Conservation (phyloP, 1,140 invertebrate species). For the Papilio aristodemus region DNA sequence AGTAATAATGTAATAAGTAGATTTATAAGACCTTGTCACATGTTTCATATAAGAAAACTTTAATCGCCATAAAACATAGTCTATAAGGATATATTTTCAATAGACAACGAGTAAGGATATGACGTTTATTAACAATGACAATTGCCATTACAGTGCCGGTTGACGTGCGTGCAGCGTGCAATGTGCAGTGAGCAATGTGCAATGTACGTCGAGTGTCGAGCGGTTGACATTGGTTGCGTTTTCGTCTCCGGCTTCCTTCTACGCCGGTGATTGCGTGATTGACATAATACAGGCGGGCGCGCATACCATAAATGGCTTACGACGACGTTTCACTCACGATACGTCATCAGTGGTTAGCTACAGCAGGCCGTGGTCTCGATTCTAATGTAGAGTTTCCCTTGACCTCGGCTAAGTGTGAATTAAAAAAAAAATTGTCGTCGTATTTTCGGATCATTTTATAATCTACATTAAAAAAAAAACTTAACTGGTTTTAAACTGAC, state of each 20-base stretch:
- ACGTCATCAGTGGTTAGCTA: slow-evolving; percentile 36
- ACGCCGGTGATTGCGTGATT: slow-evolving; percentile 48
- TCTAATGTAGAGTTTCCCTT: slow-evolving; percentile 15
- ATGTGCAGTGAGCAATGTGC: slow-evolving; percentile 19
- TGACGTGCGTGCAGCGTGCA: slow-evolving; percentile 52
- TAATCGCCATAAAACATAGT: slow-evolving; percentile 1
- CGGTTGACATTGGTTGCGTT: slow-evolving; percentile 64
- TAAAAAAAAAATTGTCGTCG: neutral
- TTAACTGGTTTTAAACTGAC: neutral
- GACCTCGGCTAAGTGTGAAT: slow-evolving; percentile 6
- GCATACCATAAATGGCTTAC: slow-evolving; percentile 37
- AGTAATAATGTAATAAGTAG: no score
- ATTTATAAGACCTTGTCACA: no score
- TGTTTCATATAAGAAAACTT: neutral
- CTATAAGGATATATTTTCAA: slow-evolving; percentile 26
- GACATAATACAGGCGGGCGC: slow-evolving; percentile 47
- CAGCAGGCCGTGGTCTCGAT: neutral
- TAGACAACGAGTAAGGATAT: slow-evolving; percentile 36
- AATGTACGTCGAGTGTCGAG: slow-evolving; percentile 34
- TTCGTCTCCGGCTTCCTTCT: slow-evolving; percentile 59
- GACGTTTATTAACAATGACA: slow-evolving; percentile 35
- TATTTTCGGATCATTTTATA: neutral
- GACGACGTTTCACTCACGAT: slow-evolving; percentile 40
- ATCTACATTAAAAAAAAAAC: neutral
- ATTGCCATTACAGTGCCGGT: slow-evolving; percentile 43